Base-by-base conservation (phyloP, 2,888 invertebrate species). In the Chymomyza procnemis region DNA sequence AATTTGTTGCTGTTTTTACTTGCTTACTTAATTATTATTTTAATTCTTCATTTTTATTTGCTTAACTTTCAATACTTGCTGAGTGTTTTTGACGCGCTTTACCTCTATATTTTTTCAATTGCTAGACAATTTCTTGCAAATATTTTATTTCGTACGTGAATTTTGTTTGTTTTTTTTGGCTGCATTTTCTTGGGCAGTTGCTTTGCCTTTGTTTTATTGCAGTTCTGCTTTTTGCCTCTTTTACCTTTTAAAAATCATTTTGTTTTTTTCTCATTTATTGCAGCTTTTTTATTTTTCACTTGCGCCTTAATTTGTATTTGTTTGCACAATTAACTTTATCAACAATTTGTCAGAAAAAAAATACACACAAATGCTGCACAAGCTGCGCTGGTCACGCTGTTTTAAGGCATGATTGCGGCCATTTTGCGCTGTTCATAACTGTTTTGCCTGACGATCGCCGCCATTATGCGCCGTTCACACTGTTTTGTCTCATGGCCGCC, bases 191-290 rank as follows among this genome's bases (percentile, higher is more conserved):
- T 6, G 61, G 59, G 58, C 26, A 34, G 47, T 50, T 64, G 34
- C 47, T 41, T 64, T 30, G 8, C 3, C 41, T 66, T 60, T 58
- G 52, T 48, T 26, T 61, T 26, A 18, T 61, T n/a, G 34, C 59
- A 65, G 6, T 21, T 12, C 34, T 57, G 55, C 56, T 8, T 3
- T 48, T 55, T n/a, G n/a, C n/a, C n/a, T n/a, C 54, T 57, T 70
- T 65, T 61, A 63, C 69, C 61, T 61, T 58, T 60, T 57, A 62
- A 66, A 41, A 41, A 41, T 12, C 41, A 69, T 68, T 69, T 62
- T 67, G 64, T 58, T 74, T 75, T 66, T 57, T 52, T 60, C 62
- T 69, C 68, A 57, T 64, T 61, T 61, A 18, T 54, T 60, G 14
- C 21, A 34, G 26, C 14, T 60, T 59, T 57, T 30, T n/a, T n/a